Evolutionary conservation across 2,113 vertebrate species (phyloP), one percentile per base, ranked within the genome.

Genomic region (Cheilinus undulatus): DNA sequence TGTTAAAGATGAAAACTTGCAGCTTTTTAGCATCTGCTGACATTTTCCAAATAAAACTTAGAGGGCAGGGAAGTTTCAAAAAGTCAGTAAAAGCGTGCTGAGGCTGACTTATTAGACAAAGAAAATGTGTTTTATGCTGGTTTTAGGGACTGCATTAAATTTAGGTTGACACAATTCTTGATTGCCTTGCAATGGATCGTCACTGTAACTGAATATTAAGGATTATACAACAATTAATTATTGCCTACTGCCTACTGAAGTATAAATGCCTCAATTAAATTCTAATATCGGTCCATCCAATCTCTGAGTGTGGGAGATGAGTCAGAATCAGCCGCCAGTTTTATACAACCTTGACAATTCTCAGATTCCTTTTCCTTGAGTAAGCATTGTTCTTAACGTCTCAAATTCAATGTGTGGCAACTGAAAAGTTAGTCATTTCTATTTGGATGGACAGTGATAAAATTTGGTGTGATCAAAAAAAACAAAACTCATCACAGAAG

Each of bases 281-380:
- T 69, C 43, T 76, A 63, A 75, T 62, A 72, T 76, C 69, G 68
- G 69, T 74, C 32, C 52, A 62, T 46, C 54, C 56, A 34, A 72
- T 77, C 50, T 69, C 60, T 69, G 20, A 10, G 32, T 59, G 60
- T 51, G 70, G 62, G 58, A 82, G 85, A 83, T 79, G 90, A 90
- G 77, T 91, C 89, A 91, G 64, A 73, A 56, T 54, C 82, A 86
- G 26, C 74, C 68, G 76, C 64, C 69, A 73, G 78, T 73, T 63
- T 77, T 50, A 43, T 38, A 78, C 52, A 51, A 54, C 69, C 54
- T 56, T 34, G 51, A 56, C 56, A 67, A 76, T 50, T 78, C 51
- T 80, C 24, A 4, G 36, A 58, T 84, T 82, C 69, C 84, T 63
- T 43, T 42, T 14, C n/a, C 38, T 20, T 74, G 48, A 77, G 61